Percentiles rank a stretch among this genome's conserved stretches.
These are phyloP conservation scores for Arion vulgaris DNA, from an alignment of 1,140 invertebrate genomes.

Conservation along the genomic window DNA sequence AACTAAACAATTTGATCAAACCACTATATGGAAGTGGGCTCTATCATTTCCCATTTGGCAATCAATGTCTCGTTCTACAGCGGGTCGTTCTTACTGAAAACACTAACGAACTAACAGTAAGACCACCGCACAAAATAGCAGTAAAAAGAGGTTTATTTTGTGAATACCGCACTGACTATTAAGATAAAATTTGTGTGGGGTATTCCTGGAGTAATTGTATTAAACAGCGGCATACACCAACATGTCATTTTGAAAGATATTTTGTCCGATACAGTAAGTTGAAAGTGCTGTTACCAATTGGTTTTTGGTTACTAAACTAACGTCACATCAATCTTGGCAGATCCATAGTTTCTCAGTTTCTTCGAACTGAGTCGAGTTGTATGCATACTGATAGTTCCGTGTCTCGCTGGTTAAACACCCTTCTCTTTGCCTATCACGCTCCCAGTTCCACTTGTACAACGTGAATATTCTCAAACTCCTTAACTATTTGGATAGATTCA, in stretches of 20 bases:
- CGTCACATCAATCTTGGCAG: too few relatives aligned
- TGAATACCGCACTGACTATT: neutral
- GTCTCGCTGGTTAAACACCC: too few relatives aligned
- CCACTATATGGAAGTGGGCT: neutral
- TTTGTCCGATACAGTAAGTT: neutral
- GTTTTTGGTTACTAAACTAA: too few relatives aligned
- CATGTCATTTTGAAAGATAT: neutral
- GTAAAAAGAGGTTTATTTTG: neutral
- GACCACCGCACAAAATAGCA: neutral
- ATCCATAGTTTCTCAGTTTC: too few relatives aligned
- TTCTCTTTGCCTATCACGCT: too few relatives aligned
- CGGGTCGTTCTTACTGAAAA: neutral
- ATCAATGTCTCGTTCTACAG: neutral
- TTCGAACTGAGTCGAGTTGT: too few relatives aligned
- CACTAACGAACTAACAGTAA: neutral
- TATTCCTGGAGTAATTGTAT: neutral
- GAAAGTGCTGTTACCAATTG: too few relatives aligned
- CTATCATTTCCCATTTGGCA: conserved; percentile 6
- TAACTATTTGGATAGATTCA: too few relatives aligned
- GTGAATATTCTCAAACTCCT: too few relatives aligned
- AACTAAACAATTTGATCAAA: neutral
- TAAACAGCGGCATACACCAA: neutral
- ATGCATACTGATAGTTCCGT: too few relatives aligned
- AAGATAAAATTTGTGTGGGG: neutral
- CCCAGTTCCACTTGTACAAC: too few relatives aligned